Base-by-base conservation (phyloP, 1,140 invertebrate genomes). In the Pseudobourletiella spinata region DNA sequence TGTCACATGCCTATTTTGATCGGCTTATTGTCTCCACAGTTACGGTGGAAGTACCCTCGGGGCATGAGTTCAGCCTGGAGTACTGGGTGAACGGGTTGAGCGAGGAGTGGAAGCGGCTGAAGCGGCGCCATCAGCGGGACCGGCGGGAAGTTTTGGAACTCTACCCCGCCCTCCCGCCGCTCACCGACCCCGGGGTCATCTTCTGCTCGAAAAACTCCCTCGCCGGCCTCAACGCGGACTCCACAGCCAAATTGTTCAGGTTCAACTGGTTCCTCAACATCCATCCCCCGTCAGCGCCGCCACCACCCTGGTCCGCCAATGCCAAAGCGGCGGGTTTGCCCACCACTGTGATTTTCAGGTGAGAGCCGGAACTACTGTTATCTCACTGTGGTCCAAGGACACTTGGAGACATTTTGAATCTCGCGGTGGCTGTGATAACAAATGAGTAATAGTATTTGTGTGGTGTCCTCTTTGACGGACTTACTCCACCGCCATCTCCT, bases 341-440 rank as follows among this genome's bases (percentile, higher is more conserved):
- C 18, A 59, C 65, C 4, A 67, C 52, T 39, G 43, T 67, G 25
- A 55, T 67, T 32, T 67, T 67, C 61, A 67, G 65, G 65, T 67
- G 54, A 43, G 18, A n/a, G n/a, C n/a, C n/a, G n/a, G n/a, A n/a
- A n/a, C n/a, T n/a, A n/a, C n/a, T n/a, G n/a, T n/a, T n/a, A n/a
- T n/a, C n/a, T n/a, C n/a, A n/a, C n/a, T n/a, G n/a, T n/a, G n/a
- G n/a, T n/a, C n/a, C n/a, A n/a, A n/a, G n/a, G n/a, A n/a, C n/a
- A n/a, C n/a, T n/a, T n/a, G n/a, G n/a, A n/a, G n/a, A n/a, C n/a
- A n/a, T n/a, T n/a, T n/a, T n/a, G n/a, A n/a, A n/a, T n/a, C n/a
- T n/a, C n/a, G n/a, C n/a, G n/a, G n/a, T n/a, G n/a, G n/a, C n/a
- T n/a, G n/a, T n/a, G n/a, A n/a, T n/a, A n/a, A n/a, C n/a, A n/a